These are phyloP conservation scores for Cydia fagiglandana DNA, from an alignment of 1,140 invertebrate species.

Conservation along the genomic window DNA sequence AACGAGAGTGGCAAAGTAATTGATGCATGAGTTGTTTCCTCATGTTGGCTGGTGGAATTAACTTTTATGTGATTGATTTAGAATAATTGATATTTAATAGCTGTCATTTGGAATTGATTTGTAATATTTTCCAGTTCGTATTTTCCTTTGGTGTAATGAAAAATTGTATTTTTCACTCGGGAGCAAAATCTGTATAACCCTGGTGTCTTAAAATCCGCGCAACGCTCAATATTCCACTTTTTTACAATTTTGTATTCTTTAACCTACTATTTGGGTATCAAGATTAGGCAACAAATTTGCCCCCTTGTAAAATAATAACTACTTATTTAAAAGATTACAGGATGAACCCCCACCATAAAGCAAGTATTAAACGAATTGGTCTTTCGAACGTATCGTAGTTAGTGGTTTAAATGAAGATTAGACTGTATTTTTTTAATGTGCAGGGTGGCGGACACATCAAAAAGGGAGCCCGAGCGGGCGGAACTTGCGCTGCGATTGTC, in stretches of 20 bases:
- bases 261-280: not conserved
- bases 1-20: no score
- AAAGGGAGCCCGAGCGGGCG: not conserved
- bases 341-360: no score
- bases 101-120: no score
- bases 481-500: slow-evolving; percentile 10
- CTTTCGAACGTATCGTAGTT: not conserved
- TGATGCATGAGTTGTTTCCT: no score
- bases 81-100: no score
- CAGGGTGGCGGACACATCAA: not conserved
- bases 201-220: not conserved
- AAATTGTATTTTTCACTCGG: no score
- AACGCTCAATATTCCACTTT: not conserved
- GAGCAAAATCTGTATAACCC: not conserved
- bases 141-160: not conserved
- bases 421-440: not conserved
- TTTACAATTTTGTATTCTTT: not conserved
- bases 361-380: not conserved
- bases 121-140: no score
- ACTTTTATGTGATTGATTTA: no score
- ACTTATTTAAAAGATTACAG: not conserved
- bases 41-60: no score
- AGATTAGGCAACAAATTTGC: not conserved
- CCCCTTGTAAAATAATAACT: not conserved
- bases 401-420: not conserved